Evolutionary conservation across 2,113 vertebrate species (phyloP).

Genomic region (Microtus montanus): DNA sequence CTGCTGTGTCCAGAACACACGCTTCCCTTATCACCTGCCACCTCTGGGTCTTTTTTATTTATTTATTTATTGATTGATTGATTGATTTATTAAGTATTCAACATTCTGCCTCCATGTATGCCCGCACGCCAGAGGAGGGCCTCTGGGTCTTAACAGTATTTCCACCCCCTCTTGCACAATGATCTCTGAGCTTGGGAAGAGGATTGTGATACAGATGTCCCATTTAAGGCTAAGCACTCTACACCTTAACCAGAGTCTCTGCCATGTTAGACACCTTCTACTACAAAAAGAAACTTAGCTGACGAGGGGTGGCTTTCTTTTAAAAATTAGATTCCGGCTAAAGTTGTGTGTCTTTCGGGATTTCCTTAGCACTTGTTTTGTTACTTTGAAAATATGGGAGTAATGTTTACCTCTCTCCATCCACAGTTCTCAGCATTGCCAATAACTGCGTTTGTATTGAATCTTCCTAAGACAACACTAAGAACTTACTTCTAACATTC

Average conservation of each 20-base stretch:
- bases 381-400: constrained; percentile 26
- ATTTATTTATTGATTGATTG: too few species aligned
- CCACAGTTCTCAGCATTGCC: not conserved
- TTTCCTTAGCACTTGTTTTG: not conserved
- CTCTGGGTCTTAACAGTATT: not conserved
- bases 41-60: not conserved
- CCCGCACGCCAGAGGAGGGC: too few species aligned
- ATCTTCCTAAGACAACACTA: not conserved
- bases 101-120: too few species aligned
- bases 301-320: not conserved
- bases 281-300: not conserved
- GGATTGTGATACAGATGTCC: not conserved
- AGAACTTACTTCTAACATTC: not conserved
- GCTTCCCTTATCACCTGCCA: not conserved
- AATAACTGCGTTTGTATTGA: not conserved
- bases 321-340: not conserved
- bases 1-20: not conserved
- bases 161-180: not conserved
- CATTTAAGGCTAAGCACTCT: not conserved
- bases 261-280: not conserved
- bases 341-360: constrained; percentile 31
- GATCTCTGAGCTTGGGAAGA: not conserved
- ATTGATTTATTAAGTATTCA: too few species aligned
- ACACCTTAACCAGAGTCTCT: not conserved
- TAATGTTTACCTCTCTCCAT: not conserved